phyloP scores from a whole-genome alignment of 2,888 invertebrate species.

The Odontomyia ornata region DNA sequence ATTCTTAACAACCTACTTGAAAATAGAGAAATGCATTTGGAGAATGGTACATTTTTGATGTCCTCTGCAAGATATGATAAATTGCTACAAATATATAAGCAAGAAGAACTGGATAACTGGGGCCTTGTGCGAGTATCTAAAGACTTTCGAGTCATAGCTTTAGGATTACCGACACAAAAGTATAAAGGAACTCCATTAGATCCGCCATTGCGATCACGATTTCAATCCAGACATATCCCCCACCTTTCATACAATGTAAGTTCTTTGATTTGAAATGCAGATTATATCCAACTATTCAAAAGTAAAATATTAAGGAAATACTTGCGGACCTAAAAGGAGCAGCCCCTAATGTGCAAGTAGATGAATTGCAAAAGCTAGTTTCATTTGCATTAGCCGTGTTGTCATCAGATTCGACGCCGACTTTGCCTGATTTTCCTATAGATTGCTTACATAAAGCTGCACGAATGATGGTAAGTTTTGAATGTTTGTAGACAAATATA shows the following conservation, averaged over 20 bases:
- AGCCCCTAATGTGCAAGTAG: conserved; percentile 67
- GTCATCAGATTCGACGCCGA: conserved; percentile 73
- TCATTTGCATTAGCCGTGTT: conserved; percentile 83
- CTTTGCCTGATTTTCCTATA: conserved; percentile 89
- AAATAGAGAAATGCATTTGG: conserved; percentile 97
- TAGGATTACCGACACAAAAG: conserved; percentile 89
- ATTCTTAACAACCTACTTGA: conserved; percentile 95
- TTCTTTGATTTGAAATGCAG: conserved; percentile 30
- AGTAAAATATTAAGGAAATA: conserved; percentile 38
- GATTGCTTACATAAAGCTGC: conserved; percentile 78
- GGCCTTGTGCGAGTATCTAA: conserved; percentile 92
- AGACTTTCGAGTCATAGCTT: conserved; percentile 89
- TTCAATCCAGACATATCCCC: conserved; percentile 89
- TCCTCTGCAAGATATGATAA: conserved; percentile 90
- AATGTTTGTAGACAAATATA: neutral
- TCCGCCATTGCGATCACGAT: conserved; percentile 92
- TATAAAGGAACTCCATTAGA: conserved; percentile 94
- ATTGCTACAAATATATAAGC: conserved; percentile 80
- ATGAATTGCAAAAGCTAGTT: conserved; percentile 65
- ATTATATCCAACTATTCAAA: conserved; percentile 37
- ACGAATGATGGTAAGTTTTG: conserved; percentile 57
- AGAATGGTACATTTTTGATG: conserved; percentile 94
- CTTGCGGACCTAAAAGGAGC: conserved; percentile 59
- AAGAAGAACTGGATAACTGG: conserved; percentile 82
- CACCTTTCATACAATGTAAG: conserved; percentile 57